Evolutionary conservation across 2,797 vertebrate genomes (phyloP), one percentile per base, ranked within the genome.

Genomic region (Sarcoramphus papa): DNA sequence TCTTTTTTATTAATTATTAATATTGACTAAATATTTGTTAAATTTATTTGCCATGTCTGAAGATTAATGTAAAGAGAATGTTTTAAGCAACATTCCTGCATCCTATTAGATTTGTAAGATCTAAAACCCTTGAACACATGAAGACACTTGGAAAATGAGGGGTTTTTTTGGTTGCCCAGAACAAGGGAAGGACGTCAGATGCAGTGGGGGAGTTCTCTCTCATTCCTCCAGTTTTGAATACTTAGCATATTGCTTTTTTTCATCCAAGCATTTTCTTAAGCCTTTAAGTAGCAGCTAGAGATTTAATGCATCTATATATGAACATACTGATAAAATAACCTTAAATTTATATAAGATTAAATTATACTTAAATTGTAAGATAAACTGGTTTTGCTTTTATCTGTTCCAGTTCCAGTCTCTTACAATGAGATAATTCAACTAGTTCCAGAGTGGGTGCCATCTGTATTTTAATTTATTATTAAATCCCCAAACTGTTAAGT

Each of bases 391-490:
- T 85, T 79, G 20, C 59, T 94, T 90, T 90, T 88, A 75, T 75
- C 59, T 95, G 40, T 24, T 81, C 24, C 59, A 40, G 11, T 68
- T 80, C 45, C 40, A 51, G 12, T 43, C 60, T 85, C 35, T 81
- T 81, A 72, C 23, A 78, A n/a, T 64, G n/a, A 85, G 17, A 74
- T 60, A 82, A 77, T 72, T 37, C 50, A 90, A 48, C 82, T 54
- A 75, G 24, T 68, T 80, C 43, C 54, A 80, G 31, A 63, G 51
- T 37, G 33, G 33, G 45, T 6, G 3, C 65, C 50, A 90, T 78
- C 81, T 77, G 14, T 54, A 90, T 90, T 94, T 93, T 75, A 75
- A 92, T 80, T 73, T 91, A 74, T 70, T 75, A 91, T 78, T 84
- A 78, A 92, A 94, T 31, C 57, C 22, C 10, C 8, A 57, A 72